Evolutionary conservation across 2,888 invertebrate species (phyloP), one percentile per base, ranked within the genome.

Genomic region (Protodeltote pygarga): DNA sequence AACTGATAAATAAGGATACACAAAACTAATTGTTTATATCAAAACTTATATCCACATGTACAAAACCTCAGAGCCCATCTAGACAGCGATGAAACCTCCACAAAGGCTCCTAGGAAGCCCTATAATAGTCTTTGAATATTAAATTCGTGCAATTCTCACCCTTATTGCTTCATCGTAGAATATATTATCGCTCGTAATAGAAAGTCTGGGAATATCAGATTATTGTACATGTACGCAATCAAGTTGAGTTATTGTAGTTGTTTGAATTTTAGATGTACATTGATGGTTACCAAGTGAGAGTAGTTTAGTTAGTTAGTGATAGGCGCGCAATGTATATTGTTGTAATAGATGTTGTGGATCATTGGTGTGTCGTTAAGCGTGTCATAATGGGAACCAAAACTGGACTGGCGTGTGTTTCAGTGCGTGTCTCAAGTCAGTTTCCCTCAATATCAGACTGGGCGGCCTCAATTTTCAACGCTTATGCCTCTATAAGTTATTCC

Each of bases 401-500:
- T 79, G 83, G 81, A 85, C 81, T 89, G 74, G 86, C 87, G 88
- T 89, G 90, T 79, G 85, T 77, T 79, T 79, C 70, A 73, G 83
- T 89, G 91, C 91, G 91, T 92, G 91, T 76, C 73, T 76, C 63
- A 67, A 66, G 83, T 79, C 87, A 87, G 89, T 92, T 91, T 82
- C 82, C 87, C 83, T 77, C 75, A 72, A 80, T 79, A 80, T 80
- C 79, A 83, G 85, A 79, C 84, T 68, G 74, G 77, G 73, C 80
- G 89, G 79, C 91, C 91, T 89, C 89, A 85, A 89, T 90, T 88
- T 85, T 81, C 81, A 78, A 75, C 81, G 81, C 83, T 84, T 81
- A 84, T 82, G 77, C 81, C 73, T 67, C 83, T 77, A 81, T 89
- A 88, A 89, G 77, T 89, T 87, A 90, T 88, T 84, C 77, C 78